Conservation (phyloP, 2,113 vertebrate species). For the Paramormyrops kingsleyae region DNA sequence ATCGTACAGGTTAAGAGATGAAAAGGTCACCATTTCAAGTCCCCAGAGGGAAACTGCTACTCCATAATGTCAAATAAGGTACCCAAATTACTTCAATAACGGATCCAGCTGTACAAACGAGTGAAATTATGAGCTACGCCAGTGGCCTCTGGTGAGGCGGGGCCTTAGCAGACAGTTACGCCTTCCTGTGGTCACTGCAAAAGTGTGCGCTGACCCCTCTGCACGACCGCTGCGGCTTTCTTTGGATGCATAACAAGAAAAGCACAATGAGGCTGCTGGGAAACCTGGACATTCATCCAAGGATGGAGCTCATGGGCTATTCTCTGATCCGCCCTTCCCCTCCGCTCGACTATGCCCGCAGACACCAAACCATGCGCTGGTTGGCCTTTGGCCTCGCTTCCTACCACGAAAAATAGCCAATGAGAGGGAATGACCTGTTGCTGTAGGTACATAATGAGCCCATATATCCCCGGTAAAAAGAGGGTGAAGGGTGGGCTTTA, state of each 20-base stretch:
- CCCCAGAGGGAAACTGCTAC: neutral
- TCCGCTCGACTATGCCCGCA: constrained; percentile 64
- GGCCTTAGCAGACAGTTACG: neutral
- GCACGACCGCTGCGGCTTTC: neutral
- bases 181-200: neutral
- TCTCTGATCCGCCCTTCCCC: constrained; percentile 65
- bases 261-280: constrained; percentile 28
- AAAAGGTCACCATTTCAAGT: neutral
- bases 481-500: neutral
- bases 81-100: neutral
- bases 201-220: neutral
- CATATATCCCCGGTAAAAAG: constrained; percentile 13
- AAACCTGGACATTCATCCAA: constrained; percentile 37
- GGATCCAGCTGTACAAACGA: neutral
- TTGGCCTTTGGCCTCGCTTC: constrained; percentile 13
- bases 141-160: neutral
- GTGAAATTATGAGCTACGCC: neutral
- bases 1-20: neutral
- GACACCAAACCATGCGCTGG: constrained; percentile 44
- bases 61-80: neutral
- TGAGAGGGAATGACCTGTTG: constrained; percentile 18
- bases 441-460: constrained; percentile 36
- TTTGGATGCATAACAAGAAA: neutral
- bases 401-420: constrained; percentile 16
- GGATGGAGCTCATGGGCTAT: constrained; percentile 63